A percentile compares a stretch with the other conserved stretches of the same genome.
These are phyloP conservation scores for Neodiprion pinetum DNA, from an alignment of 1,140 invertebrate species.

Conservation along the genomic window DNA sequence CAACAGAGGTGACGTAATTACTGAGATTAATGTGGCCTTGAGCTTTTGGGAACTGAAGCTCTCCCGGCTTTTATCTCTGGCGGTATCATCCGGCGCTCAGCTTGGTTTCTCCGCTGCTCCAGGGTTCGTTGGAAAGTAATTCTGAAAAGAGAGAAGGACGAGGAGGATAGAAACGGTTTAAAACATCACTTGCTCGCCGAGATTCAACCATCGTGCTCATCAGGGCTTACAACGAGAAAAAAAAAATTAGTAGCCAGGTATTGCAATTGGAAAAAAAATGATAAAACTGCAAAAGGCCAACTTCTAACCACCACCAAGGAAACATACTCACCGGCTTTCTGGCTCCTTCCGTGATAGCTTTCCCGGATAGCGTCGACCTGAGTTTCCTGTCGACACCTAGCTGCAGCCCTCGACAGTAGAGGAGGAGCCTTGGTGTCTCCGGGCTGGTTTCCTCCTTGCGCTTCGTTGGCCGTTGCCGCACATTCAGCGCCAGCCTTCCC, in stretches of 20 bases:
- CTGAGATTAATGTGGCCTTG: slow-evolving; percentile 51
- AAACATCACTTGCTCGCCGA: slow-evolving; percentile 51
- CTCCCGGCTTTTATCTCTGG: slow-evolving; percentile 46
- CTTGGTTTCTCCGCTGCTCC: slow-evolving; percentile 25
- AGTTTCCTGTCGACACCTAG: slow-evolving; percentile 2
- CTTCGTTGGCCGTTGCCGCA: not conserved
- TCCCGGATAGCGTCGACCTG: not conserved
- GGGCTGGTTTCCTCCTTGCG: slow-evolving; percentile 16
- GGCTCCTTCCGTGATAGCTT: too few species aligned
- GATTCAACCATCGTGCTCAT: slow-evolving; percentile 22
- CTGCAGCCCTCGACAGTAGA: slow-evolving; percentile 1
- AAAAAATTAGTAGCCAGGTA: not conserved
- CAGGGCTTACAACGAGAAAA: slow-evolving; percentile 24
- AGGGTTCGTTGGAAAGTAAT: slow-evolving; percentile 45
- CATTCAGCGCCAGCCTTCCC: slow-evolving; percentile 57
- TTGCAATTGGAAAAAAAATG: too few species aligned
- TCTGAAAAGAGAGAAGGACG: slow-evolving; percentile 40
- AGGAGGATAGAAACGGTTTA: slow-evolving; percentile 31
- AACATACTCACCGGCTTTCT: too few species aligned
- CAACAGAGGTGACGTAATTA: slow-evolving; percentile 56
- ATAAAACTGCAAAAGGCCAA: too few species aligned
- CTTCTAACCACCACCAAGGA: too few species aligned
- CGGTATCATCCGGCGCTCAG: slow-evolving; percentile 37
- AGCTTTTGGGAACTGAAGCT: slow-evolving; percentile 46
- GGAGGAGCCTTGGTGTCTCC: slow-evolving; percentile 31